These are phyloP conservation scores for Oryzias dopingdopingensis DNA, from an alignment of 2,797 vertebrate genomes.

Conservation along the genomic window DNA sequence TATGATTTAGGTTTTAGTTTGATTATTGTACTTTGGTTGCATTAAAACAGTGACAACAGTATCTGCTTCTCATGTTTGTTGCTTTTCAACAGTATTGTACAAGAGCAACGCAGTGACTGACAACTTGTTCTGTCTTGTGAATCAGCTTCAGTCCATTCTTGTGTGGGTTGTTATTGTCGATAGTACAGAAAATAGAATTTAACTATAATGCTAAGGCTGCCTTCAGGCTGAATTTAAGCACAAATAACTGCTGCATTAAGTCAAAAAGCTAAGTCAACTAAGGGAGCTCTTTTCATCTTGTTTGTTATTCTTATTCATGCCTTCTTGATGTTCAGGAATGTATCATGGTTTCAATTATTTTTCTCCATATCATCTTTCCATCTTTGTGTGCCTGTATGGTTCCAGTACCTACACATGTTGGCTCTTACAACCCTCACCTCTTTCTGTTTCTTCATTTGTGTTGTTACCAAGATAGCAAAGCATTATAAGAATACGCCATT, in stretches of 20 bases:
- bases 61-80: too few species aligned
- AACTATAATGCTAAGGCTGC: constrained; percentile 17
- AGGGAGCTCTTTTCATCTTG: not conserved
- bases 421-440: constrained; percentile 22
- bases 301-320: constrained; percentile 11
- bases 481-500: too few species aligned
- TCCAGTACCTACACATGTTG: constrained; percentile 5
- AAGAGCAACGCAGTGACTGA: too few species aligned
- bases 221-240: too few species aligned
- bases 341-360: constrained; percentile 14
- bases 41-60: too few species aligned
- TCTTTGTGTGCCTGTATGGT: constrained; percentile 14
- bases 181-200: constrained; percentile 29
- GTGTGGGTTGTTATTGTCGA: constrained; percentile 9
- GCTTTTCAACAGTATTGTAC: too few species aligned
- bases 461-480: constrained; percentile 30
- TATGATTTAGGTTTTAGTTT: too few species aligned
- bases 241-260: not conserved
- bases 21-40: too few species aligned
- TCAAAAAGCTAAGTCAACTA: constrained; percentile 2
- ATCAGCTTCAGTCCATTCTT: constrained; percentile 19
- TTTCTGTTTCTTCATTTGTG: constrained; percentile 44
- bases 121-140: constrained; percentile 14
- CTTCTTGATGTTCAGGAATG: constrained; percentile 11
- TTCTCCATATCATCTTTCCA: constrained; percentile 17